Conservation (phyloP, 1,140 invertebrate species). For the Leptopilina clavipes region DNA sequence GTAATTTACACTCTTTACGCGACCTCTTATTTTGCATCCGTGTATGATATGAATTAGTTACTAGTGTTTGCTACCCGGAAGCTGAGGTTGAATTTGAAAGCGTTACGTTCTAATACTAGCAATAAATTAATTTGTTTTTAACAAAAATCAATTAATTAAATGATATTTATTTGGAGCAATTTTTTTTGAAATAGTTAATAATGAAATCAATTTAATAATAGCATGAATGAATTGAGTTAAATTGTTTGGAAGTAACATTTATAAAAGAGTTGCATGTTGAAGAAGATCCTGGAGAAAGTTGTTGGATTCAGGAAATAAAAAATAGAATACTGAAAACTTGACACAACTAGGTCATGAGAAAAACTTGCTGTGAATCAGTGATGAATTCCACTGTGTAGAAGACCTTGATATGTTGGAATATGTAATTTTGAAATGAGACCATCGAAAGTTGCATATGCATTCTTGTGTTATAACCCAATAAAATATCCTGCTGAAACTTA, state of each 20-base stretch:
- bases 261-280: not conserved
- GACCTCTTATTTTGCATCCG: not conserved
- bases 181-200: too few relatives aligned
- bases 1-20: not conserved
- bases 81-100: too few relatives aligned
- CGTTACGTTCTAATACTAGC: too few relatives aligned
- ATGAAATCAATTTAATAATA: too few relatives aligned
- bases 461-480: not conserved
- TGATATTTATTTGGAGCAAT: too few relatives aligned
- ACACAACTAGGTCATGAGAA: not conserved
- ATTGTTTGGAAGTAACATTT: not conserved
- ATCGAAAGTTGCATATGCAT: not conserved
- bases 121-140: too few relatives aligned
- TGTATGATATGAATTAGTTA: not conserved
- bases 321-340: constrained; percentile 20
- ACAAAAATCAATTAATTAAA: too few relatives aligned
- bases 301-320: not conserved
- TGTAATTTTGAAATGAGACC: not conserved
- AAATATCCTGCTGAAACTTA: too few relatives aligned
- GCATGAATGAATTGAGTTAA: too few relatives aligned
- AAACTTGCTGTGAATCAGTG: not conserved
- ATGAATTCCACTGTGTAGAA: not conserved
- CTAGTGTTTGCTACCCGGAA: too few relatives aligned
- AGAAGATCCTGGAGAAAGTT: constrained; percentile 10
- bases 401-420: not conserved